These are phyloP conservation scores for Ceratosolen solmsi DNA, from an alignment of 1,140 invertebrate species.

Conservation along the genomic window DNA sequence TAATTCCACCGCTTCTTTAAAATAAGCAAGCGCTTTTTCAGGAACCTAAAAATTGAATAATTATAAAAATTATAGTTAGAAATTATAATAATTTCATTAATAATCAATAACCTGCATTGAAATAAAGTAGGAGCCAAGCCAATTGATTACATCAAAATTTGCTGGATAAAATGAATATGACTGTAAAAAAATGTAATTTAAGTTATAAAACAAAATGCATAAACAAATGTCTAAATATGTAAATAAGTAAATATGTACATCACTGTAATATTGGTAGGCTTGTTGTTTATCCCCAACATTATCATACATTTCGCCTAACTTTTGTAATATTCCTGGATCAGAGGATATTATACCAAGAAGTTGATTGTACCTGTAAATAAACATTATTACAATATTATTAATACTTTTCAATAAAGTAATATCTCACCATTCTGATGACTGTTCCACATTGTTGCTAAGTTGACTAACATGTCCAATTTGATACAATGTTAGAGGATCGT, in stretches of 20 bases:
- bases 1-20: conserved; percentile 90
- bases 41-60: conserved; percentile 71
- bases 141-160: conserved; percentile 91
- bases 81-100: not conserved
- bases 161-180: conserved; percentile 92
- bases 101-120: conserved; percentile 82
- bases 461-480: conserved; percentile 90
- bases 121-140: conserved; percentile 93
- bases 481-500: conserved; percentile 89
- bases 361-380: conserved; percentile 83
- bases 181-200: conserved; percentile 68
- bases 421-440: conserved; percentile 81
- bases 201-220: not conserved
- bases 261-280: conserved; percentile 93
- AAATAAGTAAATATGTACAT: conserved; percentile 76
- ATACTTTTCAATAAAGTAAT: not conserved
- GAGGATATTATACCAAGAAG: conserved; percentile 87
- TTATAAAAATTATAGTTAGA: not conserved
- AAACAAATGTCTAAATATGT: not conserved
- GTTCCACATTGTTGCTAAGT: conserved; percentile 81
- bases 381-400: not conserved
- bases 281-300: conserved; percentile 90
- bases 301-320: conserved; percentile 90
- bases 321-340: conserved; percentile 87
- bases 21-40: conserved; percentile 92